phyloP scores from a whole-genome alignment of 2,888 invertebrate species.

The Gastracanthus pulcherrimus region DNA sequence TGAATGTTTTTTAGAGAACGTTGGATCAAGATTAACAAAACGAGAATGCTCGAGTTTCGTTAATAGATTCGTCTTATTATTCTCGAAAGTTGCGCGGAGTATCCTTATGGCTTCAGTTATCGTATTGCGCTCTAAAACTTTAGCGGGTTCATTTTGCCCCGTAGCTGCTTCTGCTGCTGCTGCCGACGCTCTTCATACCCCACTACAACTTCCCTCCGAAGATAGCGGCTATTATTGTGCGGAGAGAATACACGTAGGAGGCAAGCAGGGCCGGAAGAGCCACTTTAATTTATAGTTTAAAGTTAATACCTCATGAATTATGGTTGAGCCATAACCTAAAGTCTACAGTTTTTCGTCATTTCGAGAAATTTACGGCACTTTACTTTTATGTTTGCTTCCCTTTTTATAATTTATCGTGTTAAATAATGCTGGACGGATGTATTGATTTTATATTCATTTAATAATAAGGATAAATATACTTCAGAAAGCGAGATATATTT shows the following conservation, averaged over 20 bases:
- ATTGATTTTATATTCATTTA: no score
- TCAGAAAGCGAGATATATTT: no score
- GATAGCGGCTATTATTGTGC: constrained; percentile 52
- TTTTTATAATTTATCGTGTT: constrained; percentile 13
- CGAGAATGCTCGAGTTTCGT: no score
- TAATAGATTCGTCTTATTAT: constrained; percentile 12
- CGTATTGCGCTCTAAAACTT: constrained; percentile 34
- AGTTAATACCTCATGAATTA: constrained; percentile 57
- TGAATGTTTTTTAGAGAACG: neutral
- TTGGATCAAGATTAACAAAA: no score
- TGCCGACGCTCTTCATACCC: constrained; percentile 26
- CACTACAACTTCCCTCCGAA: constrained; percentile 36
- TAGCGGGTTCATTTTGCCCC: constrained; percentile 38
- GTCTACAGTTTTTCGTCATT: constrained; percentile 54
- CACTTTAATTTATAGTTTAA: constrained; percentile 58
- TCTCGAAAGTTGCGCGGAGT: constrained; percentile 18
- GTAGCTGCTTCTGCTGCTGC: no score
- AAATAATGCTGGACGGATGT: no score
- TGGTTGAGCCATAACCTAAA: constrained; percentile 40
- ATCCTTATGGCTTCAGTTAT: constrained; percentile 10
- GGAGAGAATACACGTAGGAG: constrained; percentile 1
- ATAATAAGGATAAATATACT: no score
- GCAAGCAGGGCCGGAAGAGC: constrained; percentile 38
- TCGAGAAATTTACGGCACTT: constrained; percentile 37
- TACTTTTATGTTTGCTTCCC: neutral